Evolutionary conservation across 2,888 invertebrate species (phyloP).

Genomic region (Meta bourneti): DNA sequence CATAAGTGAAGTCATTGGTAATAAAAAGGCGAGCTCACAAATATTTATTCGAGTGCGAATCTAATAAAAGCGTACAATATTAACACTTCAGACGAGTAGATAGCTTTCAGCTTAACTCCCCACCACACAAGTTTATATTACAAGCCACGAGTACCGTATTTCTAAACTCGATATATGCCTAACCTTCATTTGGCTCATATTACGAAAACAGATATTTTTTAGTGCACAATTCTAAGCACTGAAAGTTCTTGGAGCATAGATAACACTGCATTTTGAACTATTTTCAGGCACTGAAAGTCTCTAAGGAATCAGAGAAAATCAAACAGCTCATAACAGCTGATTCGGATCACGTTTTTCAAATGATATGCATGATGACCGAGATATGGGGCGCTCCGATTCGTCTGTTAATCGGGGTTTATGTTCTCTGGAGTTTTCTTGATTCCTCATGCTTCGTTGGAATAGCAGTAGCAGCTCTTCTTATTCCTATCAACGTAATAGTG

Average conservation of each 20-base stretch:
- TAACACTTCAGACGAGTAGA: too few relatives aligned
- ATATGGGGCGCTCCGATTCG: slow-evolving; percentile 77
- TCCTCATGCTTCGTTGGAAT: slow-evolving; percentile 76
- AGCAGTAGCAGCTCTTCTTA: slow-evolving; percentile 66
- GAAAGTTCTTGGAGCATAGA: background rate
- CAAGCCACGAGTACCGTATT: too few relatives aligned
- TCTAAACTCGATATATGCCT: too few relatives aligned
- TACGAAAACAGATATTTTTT: background rate
- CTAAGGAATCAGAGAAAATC: slow-evolving; percentile 14
- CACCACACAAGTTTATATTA: too few relatives aligned
- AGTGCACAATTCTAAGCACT: background rate
- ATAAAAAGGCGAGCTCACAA: too few relatives aligned
- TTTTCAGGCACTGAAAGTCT: slow-evolving; percentile 56
- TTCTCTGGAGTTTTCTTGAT: slow-evolving; percentile 76
- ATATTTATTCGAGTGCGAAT: too few relatives aligned
- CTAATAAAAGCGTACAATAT: too few relatives aligned
- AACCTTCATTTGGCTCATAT: too few relatives aligned
- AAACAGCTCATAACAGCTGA: slow-evolving; percentile 57
- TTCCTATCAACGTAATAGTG: slow-evolving; percentile 69
- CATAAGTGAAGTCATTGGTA: too few relatives aligned
- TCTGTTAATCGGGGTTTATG: slow-evolving; percentile 68
- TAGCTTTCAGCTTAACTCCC: too few relatives aligned
- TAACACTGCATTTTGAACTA: background rate
- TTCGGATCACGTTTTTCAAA: slow-evolving; percentile 76
- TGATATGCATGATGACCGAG: slow-evolving; percentile 65